Base-by-base conservation (phyloP, 2,888 invertebrate genomes). In the Dynastes grantii region DNA sequence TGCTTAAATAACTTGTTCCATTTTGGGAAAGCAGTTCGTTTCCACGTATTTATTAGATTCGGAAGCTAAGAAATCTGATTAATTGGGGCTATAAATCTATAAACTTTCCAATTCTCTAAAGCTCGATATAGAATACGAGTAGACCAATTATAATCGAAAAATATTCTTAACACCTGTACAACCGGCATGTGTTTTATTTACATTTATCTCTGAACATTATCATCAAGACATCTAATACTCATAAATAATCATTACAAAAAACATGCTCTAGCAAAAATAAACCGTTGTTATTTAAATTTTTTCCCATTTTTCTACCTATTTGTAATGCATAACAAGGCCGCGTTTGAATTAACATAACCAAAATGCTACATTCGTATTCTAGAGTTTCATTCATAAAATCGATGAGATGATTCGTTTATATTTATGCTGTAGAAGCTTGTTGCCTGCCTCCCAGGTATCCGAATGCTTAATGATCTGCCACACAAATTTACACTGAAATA, bases 401-500 rank as follows among this genome's bases (percentile, higher is more conserved):
- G 27, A 70, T 70, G 51, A 51, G 22, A 53, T 53, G 70, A 70
- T 53, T 53, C 29, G 32, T 70, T 70, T 53, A 53, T 70, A 32
- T 70, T 70, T 70, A 70, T n/a, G 53, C 29, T 53, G 29, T 29
- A n/a, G 53, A 6, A 70, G 70, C 32, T 70, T 29, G 27, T 70
- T 53, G 11, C 32, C 8, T 70, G 27, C 70, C 68, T 53, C 29
- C 29, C 27, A 70, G 16, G 70, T 53, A 70, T 70, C 51, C 27
- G 27, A 70, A 70, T 70, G 53, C 29, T 51, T 70, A 70, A 70
- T 65, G 70, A 53, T 13, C 70, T 29, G 70, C 37, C 53, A 70
- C 51, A 70, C 51, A 53, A 70, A 70, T 53, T 53, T 53, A 51
- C 70, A 70, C 51, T 49, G 51, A 70, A 70, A 53, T 70, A 70